Evolutionary conservation across 2,113 vertebrate species (phyloP).

Genomic region (Aleadryas rufinucha): DNA sequence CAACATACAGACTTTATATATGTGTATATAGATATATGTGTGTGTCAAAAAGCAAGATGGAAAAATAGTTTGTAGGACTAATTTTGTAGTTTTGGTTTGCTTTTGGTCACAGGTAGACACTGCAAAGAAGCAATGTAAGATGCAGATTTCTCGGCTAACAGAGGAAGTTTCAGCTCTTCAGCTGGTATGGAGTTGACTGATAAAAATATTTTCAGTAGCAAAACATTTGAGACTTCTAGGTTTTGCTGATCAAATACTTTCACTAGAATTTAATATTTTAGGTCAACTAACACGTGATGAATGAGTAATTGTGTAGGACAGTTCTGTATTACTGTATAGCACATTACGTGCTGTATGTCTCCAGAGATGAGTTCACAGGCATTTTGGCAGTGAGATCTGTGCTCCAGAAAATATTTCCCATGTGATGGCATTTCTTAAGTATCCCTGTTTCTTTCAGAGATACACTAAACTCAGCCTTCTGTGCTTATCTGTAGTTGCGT

Average conservation of each 20-base stretch:
- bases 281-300: not conserved
- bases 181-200: constrained; percentile 73
- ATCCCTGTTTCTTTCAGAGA: not conserved
- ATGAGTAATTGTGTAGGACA: not conserved
- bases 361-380: not conserved
- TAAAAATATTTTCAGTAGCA: not conserved
- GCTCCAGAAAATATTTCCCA: not conserved
- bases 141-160: constrained; percentile 82
- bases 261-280: not conserved
- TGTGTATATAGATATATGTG: not conserved
- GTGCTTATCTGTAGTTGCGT: not conserved
- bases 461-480: not conserved
- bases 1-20: no score
- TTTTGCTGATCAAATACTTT: not conserved
- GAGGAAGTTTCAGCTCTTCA: constrained; percentile 88
- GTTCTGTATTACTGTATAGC: not conserved
- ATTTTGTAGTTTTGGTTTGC: not conserved
- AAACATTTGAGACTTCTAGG: not conserved
- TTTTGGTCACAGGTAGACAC: constrained; percentile 78
- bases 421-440: not conserved
- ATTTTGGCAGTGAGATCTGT: not conserved
- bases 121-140: constrained; percentile 82
- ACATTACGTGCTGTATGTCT: not conserved
- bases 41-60: not conserved
- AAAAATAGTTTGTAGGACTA: not conserved